These are phyloP conservation scores for Anoplius nigerrimus DNA, from an alignment of 2,888 invertebrate genomes.

Conservation along the genomic window DNA sequence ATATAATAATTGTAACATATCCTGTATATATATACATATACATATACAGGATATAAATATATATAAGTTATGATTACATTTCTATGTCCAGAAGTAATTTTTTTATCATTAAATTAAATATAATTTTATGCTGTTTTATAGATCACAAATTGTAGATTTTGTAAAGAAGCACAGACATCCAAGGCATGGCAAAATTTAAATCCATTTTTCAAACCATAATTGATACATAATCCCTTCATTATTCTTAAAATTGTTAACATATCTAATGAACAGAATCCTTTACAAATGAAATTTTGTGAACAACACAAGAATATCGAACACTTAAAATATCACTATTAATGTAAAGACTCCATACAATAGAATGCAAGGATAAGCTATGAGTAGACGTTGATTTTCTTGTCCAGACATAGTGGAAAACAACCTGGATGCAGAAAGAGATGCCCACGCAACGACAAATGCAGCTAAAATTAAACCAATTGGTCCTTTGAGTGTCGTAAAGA, in stretches of 20 bases:
- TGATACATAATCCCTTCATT: neutral
- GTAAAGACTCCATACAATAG: constrained; percentile 96
- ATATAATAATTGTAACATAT: neutral
- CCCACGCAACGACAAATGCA: constrained; percentile 87
- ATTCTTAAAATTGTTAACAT: neutral
- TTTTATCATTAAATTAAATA: neutral
- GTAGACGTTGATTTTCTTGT: constrained; percentile 88
- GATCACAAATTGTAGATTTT: neutral
- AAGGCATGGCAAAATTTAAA: too few relatives aligned
- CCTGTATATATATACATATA: too few relatives aligned
- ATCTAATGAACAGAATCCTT: neutral
- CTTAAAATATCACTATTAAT: constrained; percentile 91
- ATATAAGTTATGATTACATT: neutral
- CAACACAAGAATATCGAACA: neutral
- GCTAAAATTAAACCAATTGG: constrained; percentile 82
- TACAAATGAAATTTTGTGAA: neutral
- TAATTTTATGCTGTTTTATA: neutral
- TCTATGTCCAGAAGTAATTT: neutral
- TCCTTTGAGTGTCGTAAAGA: constrained; percentile 87
- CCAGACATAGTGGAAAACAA: constrained; percentile 93
- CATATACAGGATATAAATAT: too few relatives aligned
- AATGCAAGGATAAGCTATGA: constrained; percentile 95
- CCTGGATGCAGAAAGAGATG: constrained; percentile 93
- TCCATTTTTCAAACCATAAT: too few relatives aligned
- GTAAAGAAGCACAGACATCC: too few relatives aligned